Evolutionary conservation across 2,888 invertebrate species (phyloP).

Genomic region (Therioaphis trifolii): DNA sequence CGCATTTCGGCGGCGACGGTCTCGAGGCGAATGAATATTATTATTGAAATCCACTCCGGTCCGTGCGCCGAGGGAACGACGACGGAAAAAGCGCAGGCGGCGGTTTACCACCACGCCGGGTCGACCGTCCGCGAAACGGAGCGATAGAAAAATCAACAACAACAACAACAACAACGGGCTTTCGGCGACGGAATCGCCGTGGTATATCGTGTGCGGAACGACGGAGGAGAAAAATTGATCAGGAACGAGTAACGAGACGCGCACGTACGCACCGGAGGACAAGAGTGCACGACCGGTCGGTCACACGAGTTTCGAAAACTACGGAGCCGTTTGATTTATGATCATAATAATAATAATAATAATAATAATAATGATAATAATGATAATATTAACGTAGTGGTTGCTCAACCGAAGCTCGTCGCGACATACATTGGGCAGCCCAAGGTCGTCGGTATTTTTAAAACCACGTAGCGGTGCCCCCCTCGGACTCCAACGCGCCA

Average conservation of each 20-base stretch:
- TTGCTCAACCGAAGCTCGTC: slow-evolving; percentile 28
- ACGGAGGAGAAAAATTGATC: too few species aligned
- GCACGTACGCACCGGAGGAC: too few species aligned
- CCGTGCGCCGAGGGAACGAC: background rate
- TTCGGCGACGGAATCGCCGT: too few species aligned
- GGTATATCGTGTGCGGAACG: too few species aligned
- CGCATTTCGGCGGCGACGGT: background rate
- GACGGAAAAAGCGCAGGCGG: too few species aligned
- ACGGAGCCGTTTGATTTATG: background rate
- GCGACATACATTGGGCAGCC: slow-evolving; percentile 30
- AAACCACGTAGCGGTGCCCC: slow-evolving; percentile 11
- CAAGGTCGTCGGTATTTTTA: slow-evolving; percentile 60
- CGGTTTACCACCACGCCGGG: too few species aligned
- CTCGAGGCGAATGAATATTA: background rate
- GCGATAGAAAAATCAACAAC: too few species aligned
- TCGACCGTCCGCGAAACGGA: too few species aligned
- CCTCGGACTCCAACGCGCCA: background rate
- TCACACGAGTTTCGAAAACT: slow-evolving; percentile 23
- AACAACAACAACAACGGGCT: too few species aligned
- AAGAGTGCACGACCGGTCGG: background rate
- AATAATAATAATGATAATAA: background rate
- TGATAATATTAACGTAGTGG: background rate
- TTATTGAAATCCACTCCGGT: background rate
- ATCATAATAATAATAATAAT: background rate
- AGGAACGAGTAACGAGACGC: too few species aligned